Conservation (phyloP, 2,113 vertebrate species). For the Cinclus mexicanus region DNA sequence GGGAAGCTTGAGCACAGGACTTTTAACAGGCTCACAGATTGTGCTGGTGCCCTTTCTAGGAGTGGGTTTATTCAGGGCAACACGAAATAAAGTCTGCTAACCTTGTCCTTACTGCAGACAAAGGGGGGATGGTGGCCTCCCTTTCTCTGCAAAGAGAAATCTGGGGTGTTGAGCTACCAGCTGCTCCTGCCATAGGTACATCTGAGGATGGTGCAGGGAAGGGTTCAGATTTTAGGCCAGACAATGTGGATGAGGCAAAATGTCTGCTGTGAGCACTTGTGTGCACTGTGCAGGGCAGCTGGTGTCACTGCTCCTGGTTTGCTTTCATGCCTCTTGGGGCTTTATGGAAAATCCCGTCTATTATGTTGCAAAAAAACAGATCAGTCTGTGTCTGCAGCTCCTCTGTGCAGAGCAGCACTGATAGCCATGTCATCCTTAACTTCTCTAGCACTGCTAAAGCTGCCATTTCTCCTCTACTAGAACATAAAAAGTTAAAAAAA, state of each 20-base stretch:
- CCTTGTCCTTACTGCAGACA: background rate
- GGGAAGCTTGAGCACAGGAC: background rate
- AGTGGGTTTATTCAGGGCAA: background rate
- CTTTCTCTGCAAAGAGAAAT: background rate
- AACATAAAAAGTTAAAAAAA: background rate
- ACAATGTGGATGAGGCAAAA: background rate
- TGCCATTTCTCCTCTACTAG: background rate
- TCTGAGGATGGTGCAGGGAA: background rate
- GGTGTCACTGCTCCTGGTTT: background rate
- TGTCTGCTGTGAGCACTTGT: background rate
- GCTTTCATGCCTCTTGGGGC: background rate
- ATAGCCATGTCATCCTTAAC: background rate
- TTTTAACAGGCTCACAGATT: background rate
- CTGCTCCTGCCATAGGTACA: background rate
- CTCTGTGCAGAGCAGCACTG: background rate
- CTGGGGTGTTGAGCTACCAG: background rate
- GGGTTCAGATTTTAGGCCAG: background rate
- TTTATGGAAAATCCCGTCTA: background rate
- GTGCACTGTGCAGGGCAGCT: background rate
- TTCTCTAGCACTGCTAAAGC: background rate
- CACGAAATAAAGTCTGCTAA: background rate
- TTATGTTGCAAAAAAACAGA: background rate
- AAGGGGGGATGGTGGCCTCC: background rate
- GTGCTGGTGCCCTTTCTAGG: background rate
- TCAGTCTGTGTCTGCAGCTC: background rate